Conservation (phyloP, 2,888 invertebrate genomes). For the Polyommatus icarus region DNA sequence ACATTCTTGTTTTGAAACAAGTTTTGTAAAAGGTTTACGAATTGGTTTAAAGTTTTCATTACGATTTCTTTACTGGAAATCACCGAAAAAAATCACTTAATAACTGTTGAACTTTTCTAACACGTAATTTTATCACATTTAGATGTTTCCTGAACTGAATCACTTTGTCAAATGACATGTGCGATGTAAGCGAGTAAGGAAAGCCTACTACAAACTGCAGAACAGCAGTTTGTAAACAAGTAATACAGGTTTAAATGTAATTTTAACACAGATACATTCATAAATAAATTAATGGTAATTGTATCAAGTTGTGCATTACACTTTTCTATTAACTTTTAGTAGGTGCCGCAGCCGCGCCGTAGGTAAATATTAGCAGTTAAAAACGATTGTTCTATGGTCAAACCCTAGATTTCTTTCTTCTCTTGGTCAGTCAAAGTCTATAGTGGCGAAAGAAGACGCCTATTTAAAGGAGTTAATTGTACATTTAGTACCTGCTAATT, state of each 20-base stretch:
- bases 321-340: neutral
- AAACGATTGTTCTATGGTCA: too few species aligned
- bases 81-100: neutral
- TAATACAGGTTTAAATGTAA: conserved; percentile 1
- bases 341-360: too few species aligned
- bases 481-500: too few species aligned
- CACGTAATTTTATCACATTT: neutral
- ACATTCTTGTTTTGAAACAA: conserved; percentile 4
- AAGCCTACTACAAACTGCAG: neutral
- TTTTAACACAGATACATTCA: conserved; percentile 12
- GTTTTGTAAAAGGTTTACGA: conserved; percentile 5
- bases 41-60: neutral
- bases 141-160: neutral
- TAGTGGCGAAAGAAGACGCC: too few species aligned
- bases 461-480: too few species aligned
- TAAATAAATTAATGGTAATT: neutral
- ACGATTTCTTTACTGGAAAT: neutral
- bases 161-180: neutral
- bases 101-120: neutral
- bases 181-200: neutral
- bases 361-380: too few species aligned
- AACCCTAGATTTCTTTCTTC: too few species aligned
- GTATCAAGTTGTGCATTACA: neutral
- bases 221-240: conserved; percentile 1
- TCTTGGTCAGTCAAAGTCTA: too few species aligned